Conservation (phyloP, 1,140 invertebrate species). For the Drosophila carrolli region DNA sequence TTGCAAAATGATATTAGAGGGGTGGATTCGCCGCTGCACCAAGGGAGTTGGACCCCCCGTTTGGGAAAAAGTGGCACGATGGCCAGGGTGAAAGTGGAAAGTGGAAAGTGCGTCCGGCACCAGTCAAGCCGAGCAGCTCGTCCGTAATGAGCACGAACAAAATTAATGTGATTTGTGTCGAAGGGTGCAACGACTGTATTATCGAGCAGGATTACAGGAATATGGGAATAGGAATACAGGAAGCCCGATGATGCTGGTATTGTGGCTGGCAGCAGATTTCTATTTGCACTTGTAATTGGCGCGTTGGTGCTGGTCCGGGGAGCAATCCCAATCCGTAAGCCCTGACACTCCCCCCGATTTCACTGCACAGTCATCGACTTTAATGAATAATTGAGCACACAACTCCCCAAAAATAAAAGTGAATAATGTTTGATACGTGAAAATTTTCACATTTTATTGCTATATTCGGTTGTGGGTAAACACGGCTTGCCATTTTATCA, state of each 20-base stretch:
- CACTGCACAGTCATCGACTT: constrained; percentile 68
- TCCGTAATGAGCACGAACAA: constrained; percentile 74
- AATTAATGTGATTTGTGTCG: constrained; percentile 81
- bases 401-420: constrained; percentile 42
- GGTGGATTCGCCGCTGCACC: constrained; percentile 7
- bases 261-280: constrained; percentile 48
- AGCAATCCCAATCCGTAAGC: constrained; percentile 48
- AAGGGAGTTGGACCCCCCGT: constrained; percentile 21
- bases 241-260: constrained; percentile 17
- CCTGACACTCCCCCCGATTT: constrained; percentile 19
- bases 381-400: constrained; percentile 72
- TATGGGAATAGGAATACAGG: not conserved
- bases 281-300: constrained; percentile 78
- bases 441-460: not conserved
- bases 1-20: constrained; percentile 82
- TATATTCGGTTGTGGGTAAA: constrained; percentile 2
- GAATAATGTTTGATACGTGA: constrained; percentile 19
- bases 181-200: constrained; percentile 69
- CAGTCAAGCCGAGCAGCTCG: constrained; percentile 49
- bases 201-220: constrained; percentile 25
- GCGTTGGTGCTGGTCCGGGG: constrained; percentile 37
- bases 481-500: not conserved
- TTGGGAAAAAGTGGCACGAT: constrained; percentile 5
- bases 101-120: constrained; percentile 64
- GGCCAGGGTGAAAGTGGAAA: constrained; percentile 13